Base-by-base conservation (phyloP, 2,888 invertebrate species). In the Rhaphigaster nebulosa region DNA sequence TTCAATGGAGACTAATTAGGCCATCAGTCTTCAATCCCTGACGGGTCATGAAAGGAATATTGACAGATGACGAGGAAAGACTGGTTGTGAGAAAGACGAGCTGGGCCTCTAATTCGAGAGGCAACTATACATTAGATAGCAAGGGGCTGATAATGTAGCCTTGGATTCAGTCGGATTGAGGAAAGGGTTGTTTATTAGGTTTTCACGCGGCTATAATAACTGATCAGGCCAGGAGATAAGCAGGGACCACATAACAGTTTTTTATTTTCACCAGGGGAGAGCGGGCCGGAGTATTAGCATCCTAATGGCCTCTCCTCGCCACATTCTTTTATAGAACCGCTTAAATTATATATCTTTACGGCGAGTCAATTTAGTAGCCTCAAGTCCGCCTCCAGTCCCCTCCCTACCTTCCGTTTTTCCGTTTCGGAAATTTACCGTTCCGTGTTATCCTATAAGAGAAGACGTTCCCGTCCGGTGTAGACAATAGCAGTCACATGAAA, bases 311-410 rank as follows among this genome's bases (percentile, higher is more conserved):
- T 70, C 89, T 65, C 41, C 56, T 60, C 60, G 54, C 65, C 45
- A 76, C 89, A 89, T 89, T 89, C 89, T 89, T 89, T 89, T 89
- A 89, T 89, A 89, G 89, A 80, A 80, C 89, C 50, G 89, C 89
- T 89, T 70, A 89, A 89, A 89, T 89, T 89, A 80, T 89, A 89
- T 52, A 89, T 89, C 89, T 89, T 89, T 89, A 89, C 89, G 89
- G 88, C 88, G 88, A 60, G 88, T 88, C 88, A 89, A 50, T 70
- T 89, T 70, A 80, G 50, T 80, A 84, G 88, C 54, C n/a, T 34
- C 54, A 60, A 88, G 88, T 56, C 88, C 54, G 88, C 88, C 88
- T 54, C 60, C 60, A 50, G 88, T 15, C 54, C 60, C 88, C 88
- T 26, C 54, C 41, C 88, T n/a, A 50, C 54, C 88, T 88, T 60